Evolutionary conservation across 1,140 invertebrate genomes (phyloP), one percentile per base, ranked within the genome.

Genomic region (Leptoteleia sp.): DNA sequence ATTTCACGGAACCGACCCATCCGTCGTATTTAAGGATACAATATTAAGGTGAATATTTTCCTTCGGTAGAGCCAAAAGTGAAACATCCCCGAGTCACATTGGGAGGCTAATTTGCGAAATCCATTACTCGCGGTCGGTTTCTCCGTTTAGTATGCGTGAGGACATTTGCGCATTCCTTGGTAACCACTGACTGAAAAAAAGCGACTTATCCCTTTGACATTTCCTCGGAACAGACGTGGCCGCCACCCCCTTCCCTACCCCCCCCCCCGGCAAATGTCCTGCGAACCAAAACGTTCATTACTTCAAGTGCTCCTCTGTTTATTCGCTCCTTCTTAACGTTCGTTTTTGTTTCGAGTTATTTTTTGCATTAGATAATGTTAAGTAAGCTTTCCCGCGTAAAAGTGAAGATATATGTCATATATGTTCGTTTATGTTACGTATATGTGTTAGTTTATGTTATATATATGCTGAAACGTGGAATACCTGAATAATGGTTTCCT

Each of bases 241-340:
- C 22, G 57, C 31, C 61, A 62, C 29, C 22, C 37, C 38, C 48
- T 61, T 62, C 57, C 62, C 29, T 31, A 27, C 38, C 48, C 52
- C 54, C 57, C 62, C 62, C 31, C 13, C 33, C 54, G 22, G 29
- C 67, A 59, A 71, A 61, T 33, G 45, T 55, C 68, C 47, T 72
- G 38, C 8, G 19, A 54, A 55, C 48, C 37, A 45, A 62, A 61
- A 72, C 22, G 55, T 55, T 72, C 57, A 72, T 72, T 72, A 72
- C 48, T 33, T 25, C 68, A 55, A 72, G 68, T 62, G 37, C 57
- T 61, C 31, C 29, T 40, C 11, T 33, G 11, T 3, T 12, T 6
- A n/a, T n/a, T n/a, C n/a, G n/a, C 16, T 48, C 12, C 16, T 5
- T 13, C 1, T 22, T 22, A n/a, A n/a, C n/a, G n/a, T n/a, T n/a